Evolutionary conservation across 2,888 invertebrate species (phyloP).

Genomic region (Aporophyla nigra): DNA sequence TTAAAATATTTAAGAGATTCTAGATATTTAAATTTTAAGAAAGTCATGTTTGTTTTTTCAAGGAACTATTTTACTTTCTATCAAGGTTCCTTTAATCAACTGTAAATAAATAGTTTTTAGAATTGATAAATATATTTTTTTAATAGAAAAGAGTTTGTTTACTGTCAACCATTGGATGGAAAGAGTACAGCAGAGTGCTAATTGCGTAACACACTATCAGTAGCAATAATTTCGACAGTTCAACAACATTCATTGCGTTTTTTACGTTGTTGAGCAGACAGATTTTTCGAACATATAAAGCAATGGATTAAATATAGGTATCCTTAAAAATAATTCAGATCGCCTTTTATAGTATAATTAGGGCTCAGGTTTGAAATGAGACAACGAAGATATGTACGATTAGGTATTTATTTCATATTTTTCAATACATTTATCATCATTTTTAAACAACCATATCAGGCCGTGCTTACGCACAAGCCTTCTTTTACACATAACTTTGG

Average conservation of each 20-base stretch:
- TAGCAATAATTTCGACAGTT: too few species aligned
- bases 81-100: constrained; percentile 14
- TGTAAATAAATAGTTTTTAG: constrained; percentile 53
- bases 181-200: neutral
- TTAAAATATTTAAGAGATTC: neutral
- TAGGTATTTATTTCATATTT: constrained; percentile 83
- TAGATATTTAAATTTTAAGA: neutral
- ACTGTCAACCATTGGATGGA: neutral
- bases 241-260: too few species aligned
- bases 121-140: constrained; percentile 43
- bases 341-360: too few species aligned
- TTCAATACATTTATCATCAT: constrained; percentile 81
- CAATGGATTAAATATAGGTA: too few species aligned
- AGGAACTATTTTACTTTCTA: constrained; percentile 2
- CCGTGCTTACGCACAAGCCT: constrained; percentile 63
- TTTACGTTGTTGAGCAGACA: too few species aligned
- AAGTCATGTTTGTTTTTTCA: neutral
- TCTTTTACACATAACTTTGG: constrained; percentile 73
- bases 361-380: constrained; percentile 27
- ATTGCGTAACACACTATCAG: neutral
- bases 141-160: constrained; percentile 2
- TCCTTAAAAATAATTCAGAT: too few species aligned
- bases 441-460: constrained; percentile 79
- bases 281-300: too few species aligned
- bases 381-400: constrained; percentile 74